Base-by-base conservation (phyloP, 2,888 invertebrate species). In the Ophion ventricosus region DNA sequence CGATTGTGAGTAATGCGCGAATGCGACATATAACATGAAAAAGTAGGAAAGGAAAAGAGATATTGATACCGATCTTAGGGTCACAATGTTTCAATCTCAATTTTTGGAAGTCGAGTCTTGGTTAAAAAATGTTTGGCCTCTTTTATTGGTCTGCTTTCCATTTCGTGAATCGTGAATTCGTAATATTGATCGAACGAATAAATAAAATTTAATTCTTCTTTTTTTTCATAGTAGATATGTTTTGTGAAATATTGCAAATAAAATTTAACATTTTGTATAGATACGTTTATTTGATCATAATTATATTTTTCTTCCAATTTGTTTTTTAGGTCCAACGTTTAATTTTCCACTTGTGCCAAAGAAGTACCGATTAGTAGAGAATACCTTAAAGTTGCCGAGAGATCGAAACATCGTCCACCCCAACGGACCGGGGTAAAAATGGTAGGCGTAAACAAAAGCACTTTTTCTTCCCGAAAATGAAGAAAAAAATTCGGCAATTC, bases 11-110 rank as follows among this genome's bases (percentile, higher is more conserved):
- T 57, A 66, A 77, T 77, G 72, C 73, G 61, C 77, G 43, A 70
- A 70, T 77, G 70, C 81, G 64, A 84, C 78, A 78, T 59, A 69
- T 29, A 78, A 57, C 23, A 70, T 43, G 70, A 40, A 69, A 26
- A 64, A 76, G 20, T 56, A 40, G 56, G 56, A 20, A 40, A 72
- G 35, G 14, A 26, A 49, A 2, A 54, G 7, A 14, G 17, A 8
- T 26, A 17, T 26, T 11, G 29, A 56, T n/a, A 26, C 7, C 17
- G 25, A 43, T 43, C 26, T 20, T 1, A 25, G 73, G 25, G 17
- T 76, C 54, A 14, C 49, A 29, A 69, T 69, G 26, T 54, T 17
- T 26, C 54, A 26, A 69, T 49, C 54, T 26, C 26, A 1, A 54
- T 8, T 69, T 23, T 14, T 7, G 1, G 1, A 4, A 49, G 14